Percentiles rank a stretch among this genome's conserved stretches.
phyloP scores from a whole-genome alignment of 30 jellyfish, hydroid and myxozoan genomes.

The Aurelia sp. region DNA sequence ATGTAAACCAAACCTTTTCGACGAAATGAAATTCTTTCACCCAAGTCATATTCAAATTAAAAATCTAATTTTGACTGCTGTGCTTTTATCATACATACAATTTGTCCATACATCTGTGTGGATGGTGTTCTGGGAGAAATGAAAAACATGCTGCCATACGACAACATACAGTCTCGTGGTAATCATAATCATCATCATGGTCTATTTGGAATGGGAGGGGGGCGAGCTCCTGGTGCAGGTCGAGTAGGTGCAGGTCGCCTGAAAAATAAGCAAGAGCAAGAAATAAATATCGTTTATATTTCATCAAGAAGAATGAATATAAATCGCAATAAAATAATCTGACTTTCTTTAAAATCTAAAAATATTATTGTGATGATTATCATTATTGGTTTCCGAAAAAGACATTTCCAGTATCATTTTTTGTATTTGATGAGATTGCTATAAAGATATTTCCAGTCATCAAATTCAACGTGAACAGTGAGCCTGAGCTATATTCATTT shows the following conservation, averaged over 20 bases:
- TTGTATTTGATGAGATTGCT: too few relatives aligned
- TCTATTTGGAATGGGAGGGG: conserved; percentile 98
- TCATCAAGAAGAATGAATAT: neutral
- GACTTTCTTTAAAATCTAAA: neutral
- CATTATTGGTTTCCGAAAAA: too few relatives aligned
- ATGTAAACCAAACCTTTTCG: too few relatives aligned
- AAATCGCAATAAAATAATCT: neutral
- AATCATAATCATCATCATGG: conserved; percentile 31
- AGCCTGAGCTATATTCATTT: too few relatives aligned
- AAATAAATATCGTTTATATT: neutral
- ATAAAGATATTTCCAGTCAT: too few relatives aligned
- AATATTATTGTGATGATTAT: too few relatives aligned
- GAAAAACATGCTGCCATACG: neutral
- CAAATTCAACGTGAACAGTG: too few relatives aligned
- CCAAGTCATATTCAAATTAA: too few relatives aligned
- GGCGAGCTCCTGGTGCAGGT: conserved; percentile 94
- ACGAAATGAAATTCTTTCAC: too few relatives aligned
- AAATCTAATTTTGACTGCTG: too few relatives aligned
- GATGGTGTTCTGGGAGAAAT: neutral
- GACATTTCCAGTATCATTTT: too few relatives aligned
- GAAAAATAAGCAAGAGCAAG: neutral
- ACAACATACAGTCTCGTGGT: neutral
- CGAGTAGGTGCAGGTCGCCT: conserved; percentile 98
- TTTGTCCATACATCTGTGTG: neutral
- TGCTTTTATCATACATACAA: neutral